Evolutionary conservation across 2,888 invertebrate genomes (phyloP).

Genomic region (Syrphus vitripennis): DNA sequence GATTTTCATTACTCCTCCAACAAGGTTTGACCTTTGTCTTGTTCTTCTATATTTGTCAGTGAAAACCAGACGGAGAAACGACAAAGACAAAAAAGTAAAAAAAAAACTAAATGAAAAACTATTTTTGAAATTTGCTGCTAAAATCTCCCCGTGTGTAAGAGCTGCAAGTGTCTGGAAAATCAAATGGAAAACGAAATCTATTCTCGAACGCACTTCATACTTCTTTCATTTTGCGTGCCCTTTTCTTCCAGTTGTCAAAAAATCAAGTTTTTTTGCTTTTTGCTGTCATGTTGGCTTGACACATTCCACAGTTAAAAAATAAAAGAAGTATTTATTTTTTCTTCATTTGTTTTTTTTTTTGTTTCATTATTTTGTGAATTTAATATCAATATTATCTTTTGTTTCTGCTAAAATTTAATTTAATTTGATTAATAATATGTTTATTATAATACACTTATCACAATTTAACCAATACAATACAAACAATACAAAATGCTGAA

Average conservation of each 20-base stretch:
- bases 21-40: too few species aligned
- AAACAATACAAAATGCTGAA: slow-evolving; percentile 12
- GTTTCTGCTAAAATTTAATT: not conserved
- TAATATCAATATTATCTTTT: slow-evolving; percentile 8
- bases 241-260: slow-evolving; percentile 53
- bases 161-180: too few species aligned
- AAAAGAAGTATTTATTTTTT: slow-evolving; percentile 53
- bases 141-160: too few species aligned
- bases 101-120: too few species aligned
- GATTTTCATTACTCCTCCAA: too few species aligned
- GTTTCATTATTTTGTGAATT: slow-evolving; percentile 45
- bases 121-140: too few species aligned
- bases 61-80: too few species aligned
- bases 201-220: not conserved
- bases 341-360: slow-evolving; percentile 44
- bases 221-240: slow-evolving; percentile 19
- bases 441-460: not conserved
- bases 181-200: too few species aligned
- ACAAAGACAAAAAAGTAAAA: too few species aligned
- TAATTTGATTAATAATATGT: not conserved
- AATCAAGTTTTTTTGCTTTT: slow-evolving; percentile 67
- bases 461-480: not conserved
- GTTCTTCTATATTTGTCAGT: too few species aligned
- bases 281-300: slow-evolving; percentile 70
- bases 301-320: slow-evolving; percentile 58